Evolutionary conservation across 2,888 invertebrate species (phyloP).

Genomic region (Drosophila emarginata): DNA sequence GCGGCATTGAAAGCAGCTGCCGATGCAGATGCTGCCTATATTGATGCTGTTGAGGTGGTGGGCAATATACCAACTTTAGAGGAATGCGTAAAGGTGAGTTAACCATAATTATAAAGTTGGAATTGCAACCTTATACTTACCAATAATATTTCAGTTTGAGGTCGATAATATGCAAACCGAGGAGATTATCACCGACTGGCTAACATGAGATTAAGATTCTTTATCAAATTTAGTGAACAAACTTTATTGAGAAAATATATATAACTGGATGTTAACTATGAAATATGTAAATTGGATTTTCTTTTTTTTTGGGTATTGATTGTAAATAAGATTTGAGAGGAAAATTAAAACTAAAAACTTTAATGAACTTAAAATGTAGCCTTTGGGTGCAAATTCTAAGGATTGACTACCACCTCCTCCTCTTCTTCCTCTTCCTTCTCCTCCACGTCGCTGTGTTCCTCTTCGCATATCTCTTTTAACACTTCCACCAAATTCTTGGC

Average conservation of each 20-base stretch:
- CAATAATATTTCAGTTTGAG: conserved; percentile 65
- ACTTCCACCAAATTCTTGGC: conserved; percentile 89
- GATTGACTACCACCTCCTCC: conserved; percentile 21
- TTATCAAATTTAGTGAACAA: conserved; percentile 31
- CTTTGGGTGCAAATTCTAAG: conserved; percentile 28
- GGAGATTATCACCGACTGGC: conserved; percentile 81
- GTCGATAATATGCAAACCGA: conserved; percentile 79
- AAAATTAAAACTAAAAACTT: conserved; percentile 46
- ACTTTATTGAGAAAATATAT: conserved; percentile 50
- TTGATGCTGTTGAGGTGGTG: conserved; percentile 40
- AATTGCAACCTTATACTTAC: background rate
- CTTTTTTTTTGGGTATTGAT: conserved; percentile 1
- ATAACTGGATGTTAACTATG: conserved; percentile 52
- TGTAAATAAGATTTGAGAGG: conserved; percentile 17
- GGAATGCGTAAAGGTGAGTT: conserved; percentile 65
- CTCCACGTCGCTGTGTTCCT: conserved; percentile 82
- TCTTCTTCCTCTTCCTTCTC: conserved; percentile 20
- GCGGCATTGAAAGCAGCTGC: conserved; percentile 73
- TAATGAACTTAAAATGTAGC: conserved; percentile 41
- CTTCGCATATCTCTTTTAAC: conserved; percentile 87
- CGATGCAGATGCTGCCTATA: conserved; percentile 56
- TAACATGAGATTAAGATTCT: conserved; percentile 34
- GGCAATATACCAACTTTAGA: conserved; percentile 49
- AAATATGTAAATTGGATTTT: conserved; percentile 46
- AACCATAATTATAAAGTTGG: conserved; percentile 15